A percentile compares a stretch with the other conserved stretches of the same genome.
Conservation (phyloP, 2,797 vertebrate species). For the Phoeniculus purpureus region DNA sequence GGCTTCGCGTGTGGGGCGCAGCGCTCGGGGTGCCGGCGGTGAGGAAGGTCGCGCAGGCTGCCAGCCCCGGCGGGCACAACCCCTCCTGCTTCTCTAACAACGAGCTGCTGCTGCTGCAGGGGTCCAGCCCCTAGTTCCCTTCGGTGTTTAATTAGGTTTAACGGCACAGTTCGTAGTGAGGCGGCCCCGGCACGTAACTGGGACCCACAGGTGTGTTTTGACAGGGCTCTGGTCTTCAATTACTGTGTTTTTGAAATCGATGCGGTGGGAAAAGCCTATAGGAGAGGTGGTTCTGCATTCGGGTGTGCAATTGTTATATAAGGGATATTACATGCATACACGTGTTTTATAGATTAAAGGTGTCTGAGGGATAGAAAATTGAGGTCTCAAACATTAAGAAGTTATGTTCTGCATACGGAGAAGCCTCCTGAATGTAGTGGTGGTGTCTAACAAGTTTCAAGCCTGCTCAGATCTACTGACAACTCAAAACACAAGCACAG, state of each 20-base stretch:
- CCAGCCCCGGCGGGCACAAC: not conserved
- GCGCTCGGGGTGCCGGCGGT: no score
- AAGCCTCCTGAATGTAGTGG: not conserved
- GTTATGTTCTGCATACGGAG: not conserved
- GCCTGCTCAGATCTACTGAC: not conserved
- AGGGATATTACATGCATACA: not conserved
- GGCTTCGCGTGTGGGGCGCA: no score
- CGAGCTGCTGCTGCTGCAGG: no score
- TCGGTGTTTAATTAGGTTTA: not conserved
- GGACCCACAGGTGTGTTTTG: not conserved
- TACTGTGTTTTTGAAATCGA: not conserved
- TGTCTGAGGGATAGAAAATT: not conserved
- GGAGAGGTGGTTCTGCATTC: not conserved
- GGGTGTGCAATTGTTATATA: not conserved
- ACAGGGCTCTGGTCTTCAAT: not conserved
- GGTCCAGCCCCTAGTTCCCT: no score
- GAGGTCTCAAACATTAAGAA: not conserved
- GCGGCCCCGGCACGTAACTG: not conserved
- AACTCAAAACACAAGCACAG: not conserved
- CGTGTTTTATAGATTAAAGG: not conserved
- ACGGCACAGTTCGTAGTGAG: rapidly evolving
- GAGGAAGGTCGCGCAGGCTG: not conserved
- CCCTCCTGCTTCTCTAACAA: not conserved
- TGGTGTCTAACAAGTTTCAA: not conserved
- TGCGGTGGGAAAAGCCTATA: not conserved